Evolutionary conservation across 2,888 invertebrate genomes (phyloP), one percentile per base, ranked within the genome.

Genomic region (Isoperla grammatica): DNA sequence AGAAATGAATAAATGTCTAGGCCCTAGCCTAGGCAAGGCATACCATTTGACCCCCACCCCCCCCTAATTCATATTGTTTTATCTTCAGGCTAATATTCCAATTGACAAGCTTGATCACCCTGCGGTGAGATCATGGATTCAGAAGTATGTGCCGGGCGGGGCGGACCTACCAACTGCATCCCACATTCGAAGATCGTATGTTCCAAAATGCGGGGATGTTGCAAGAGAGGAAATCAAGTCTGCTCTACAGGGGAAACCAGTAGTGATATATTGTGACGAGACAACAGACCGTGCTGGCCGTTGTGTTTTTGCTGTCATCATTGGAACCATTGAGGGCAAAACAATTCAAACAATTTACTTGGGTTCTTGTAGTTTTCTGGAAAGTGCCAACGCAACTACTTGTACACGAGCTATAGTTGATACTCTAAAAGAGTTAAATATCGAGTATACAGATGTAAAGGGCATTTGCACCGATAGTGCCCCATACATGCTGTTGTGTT

Each of bases 261-360:
- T 40, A 1, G 40, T 42, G n/a, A 43, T 55, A 11, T 55, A 13
- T 17, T 55, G 40, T 8, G 37, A 35, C 8, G 35, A 54, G 19
- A 54, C 37, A 1, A 54, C 54, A 5, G 54, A 54, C n/a, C 8
- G 35, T n/a, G 35, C 19, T 2, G 54, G 54, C 11, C 20, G 15
- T 39, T 54, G 54, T 3, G 54, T 54, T 29, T 23, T 54, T 29
- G 54, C 40, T 35, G 54, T 54, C 11, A 11, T 54, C 12, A 39
- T 54, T 54, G 19, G 54, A 9, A 39, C 19, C 8, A 11, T 55
- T 4, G 39, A 37, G n/a, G 37, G 43, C 6, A 39, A n/a, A 3
- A 12, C 2, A 9, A 40, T 13, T n/a, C 55, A 55, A 13, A 12
- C 37, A 6, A 20, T 55, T n/a, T 55, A 39, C 15, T 22, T 37